Conservation (phyloP, 2,888 invertebrate species). For the Harpalus rubripes region DNA sequence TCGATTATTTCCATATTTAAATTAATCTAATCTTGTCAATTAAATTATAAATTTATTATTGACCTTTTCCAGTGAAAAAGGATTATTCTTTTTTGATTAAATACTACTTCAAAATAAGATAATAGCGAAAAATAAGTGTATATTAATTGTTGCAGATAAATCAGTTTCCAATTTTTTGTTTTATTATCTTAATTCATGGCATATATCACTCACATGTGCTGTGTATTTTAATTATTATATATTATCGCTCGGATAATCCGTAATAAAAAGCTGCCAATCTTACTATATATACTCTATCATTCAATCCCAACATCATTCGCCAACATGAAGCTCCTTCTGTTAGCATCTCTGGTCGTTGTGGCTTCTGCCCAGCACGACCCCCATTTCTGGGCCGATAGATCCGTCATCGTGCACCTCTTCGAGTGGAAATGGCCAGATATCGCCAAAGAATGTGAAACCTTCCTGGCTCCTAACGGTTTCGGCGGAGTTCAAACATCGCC, state of each 20-base stretch:
- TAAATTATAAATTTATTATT: too few relatives aligned
- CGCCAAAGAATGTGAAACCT: constrained; percentile 88
- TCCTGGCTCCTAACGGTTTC: constrained; percentile 86
- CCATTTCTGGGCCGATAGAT: constrained; percentile 80
- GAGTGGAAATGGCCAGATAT: constrained; percentile 93
- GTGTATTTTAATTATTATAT: too few relatives aligned
- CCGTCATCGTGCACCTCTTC: constrained; percentile 87
- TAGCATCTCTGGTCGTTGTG: neutral
- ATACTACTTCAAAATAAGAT: too few relatives aligned
- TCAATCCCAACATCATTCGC: neutral
- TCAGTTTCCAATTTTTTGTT: constrained; percentile 77
- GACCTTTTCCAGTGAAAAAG: too few relatives aligned
- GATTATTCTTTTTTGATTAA: too few relatives aligned
- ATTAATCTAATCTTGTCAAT: too few relatives aligned
- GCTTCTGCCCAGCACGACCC: constrained; percentile 78
- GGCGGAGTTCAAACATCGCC: constrained; percentile 89
- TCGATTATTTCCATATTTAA: too few relatives aligned
- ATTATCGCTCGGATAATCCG: too few relatives aligned
- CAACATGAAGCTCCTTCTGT: neutral
- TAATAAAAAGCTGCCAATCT: neutral
- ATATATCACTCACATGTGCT: too few relatives aligned
- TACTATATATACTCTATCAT: neutral
- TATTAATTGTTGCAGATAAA: too few relatives aligned
- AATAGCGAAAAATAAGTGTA: too few relatives aligned
- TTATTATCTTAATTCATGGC: constrained; percentile 74